Percentiles rank a stretch among this genome's conserved stretches.
phyloP scores from a whole-genome alignment of 2,797 vertebrate genomes.

The Gymnoscopelus microlampas region DNA sequence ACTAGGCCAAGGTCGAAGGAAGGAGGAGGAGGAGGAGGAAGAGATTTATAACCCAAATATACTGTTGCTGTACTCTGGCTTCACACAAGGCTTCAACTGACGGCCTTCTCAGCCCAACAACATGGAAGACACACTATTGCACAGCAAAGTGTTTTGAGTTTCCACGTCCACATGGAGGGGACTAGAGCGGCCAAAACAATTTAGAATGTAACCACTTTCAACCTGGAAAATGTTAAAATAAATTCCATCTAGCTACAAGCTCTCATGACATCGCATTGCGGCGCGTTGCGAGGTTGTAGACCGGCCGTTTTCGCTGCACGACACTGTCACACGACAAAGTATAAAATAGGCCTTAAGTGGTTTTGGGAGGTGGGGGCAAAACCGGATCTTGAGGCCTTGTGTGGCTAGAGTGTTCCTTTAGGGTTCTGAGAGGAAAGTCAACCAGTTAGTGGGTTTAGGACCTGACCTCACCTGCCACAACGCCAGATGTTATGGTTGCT shows the following conservation, averaged over 20 bases:
- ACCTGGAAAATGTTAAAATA: no score
- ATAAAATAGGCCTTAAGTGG: not conserved
- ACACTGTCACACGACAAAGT: no score
- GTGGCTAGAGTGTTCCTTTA: conserved; percentile 1
- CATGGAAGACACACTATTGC: not conserved
- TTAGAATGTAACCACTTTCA: no score
- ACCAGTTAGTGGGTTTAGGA: conserved; percentile 58
- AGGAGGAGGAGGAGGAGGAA: conserved; percentile 35
- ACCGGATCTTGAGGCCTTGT: conserved; percentile 39
- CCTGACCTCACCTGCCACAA: conserved; percentile 87
- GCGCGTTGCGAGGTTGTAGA: no score
- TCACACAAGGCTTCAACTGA: conserved; percentile 48
- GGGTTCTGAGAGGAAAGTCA: conserved; percentile 14
- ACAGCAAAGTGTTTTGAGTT: not conserved
- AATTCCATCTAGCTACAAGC: no score
- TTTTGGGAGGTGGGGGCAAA: conserved; percentile 14
- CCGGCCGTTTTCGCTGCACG: no score
- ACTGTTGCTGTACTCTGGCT: conserved; percentile 26
- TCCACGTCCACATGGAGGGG: no score
- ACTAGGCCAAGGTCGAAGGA: conserved; percentile 59
- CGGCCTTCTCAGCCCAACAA: conserved; percentile 9
- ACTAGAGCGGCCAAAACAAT: no score
- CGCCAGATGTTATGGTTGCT: conserved; percentile 90
- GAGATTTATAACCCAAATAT: conserved; percentile 46
- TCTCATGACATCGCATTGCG: no score